A percentile compares a stretch with the other conserved stretches of the same genome.
phyloP scores from a whole-genome alignment of 2,797 vertebrate genomes.

The Perodicticus potto region DNA sequence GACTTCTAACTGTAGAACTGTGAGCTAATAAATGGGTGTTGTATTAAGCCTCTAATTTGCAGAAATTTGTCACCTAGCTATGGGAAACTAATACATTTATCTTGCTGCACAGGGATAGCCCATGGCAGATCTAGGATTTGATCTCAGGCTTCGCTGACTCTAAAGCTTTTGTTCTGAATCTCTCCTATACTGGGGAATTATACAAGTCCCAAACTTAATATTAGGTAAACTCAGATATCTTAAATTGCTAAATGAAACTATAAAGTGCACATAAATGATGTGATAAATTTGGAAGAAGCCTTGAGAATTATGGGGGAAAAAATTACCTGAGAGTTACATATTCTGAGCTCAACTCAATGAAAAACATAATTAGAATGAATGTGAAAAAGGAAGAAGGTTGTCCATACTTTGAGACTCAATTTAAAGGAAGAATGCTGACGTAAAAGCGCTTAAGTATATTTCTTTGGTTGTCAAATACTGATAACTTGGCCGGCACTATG shows the following conservation, averaged over 20 bases:
- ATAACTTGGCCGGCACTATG: slow-evolving; percentile 55
- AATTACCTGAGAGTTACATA: background rate
- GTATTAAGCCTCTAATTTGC: background rate
- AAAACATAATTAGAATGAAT: slow-evolving; percentile 47
- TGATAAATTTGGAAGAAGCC: slow-evolving; percentile 33
- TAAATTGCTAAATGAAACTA: slow-evolving; percentile 6
- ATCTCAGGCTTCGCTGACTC: background rate
- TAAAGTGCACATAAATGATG: slow-evolving; percentile 24
- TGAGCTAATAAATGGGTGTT: background rate
- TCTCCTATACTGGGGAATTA: background rate
- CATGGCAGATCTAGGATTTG: background rate
- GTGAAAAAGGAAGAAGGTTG: background rate
- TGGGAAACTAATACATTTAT: background rate
- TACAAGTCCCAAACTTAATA: background rate
- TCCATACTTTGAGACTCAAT: background rate
- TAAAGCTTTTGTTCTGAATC: slow-evolving; percentile 27
- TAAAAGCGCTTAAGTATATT: slow-evolving; percentile 29
- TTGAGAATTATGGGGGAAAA: slow-evolving; percentile 30
- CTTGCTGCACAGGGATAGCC: background rate
- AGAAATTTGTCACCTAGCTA: background rate
- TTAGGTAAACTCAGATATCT: background rate
- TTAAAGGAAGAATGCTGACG: slow-evolving; percentile 46
- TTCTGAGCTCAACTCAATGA: background rate
- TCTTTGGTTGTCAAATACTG: background rate
- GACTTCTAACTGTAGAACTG: background rate